Evolutionary conservation across 2,113 vertebrate genomes (phyloP).

Genomic region (Dissostichus mawsoni): DNA sequence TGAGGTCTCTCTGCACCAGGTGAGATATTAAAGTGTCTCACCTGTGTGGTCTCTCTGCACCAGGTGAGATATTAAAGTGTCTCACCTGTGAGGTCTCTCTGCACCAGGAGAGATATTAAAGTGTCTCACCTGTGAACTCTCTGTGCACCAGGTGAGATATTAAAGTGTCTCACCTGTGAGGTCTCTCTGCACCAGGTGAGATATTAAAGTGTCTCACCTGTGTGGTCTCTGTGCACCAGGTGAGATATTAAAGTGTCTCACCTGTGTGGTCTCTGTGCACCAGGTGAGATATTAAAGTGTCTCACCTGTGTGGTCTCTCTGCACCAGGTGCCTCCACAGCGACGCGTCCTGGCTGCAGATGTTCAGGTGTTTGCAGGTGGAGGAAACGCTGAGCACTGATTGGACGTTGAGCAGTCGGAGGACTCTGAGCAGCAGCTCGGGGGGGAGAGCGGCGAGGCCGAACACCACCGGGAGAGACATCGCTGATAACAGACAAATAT

Average conservation of each 20-base stretch:
- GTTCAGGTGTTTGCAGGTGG: conserved; percentile 86
- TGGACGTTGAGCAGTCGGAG: conserved; percentile 89
- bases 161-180: no score
- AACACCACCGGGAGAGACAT: conserved; percentile 93
- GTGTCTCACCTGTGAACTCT: no score
- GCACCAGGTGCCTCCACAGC: conserved; percentile 93
- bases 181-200: no score
- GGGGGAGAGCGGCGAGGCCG: conserved; percentile 90
- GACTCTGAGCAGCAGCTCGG: conserved; percentile 92
- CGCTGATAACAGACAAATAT: conserved; percentile 73
- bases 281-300: no score
- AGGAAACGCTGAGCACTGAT: conserved; percentile 87
- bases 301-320: conserved; percentile 91
- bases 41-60: no score
- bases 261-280: no score
- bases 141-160: no score
- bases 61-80: no score
- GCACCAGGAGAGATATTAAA: conserved; percentile 82
- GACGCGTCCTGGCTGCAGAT: conserved; percentile 85
- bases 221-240: no score
- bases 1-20: conserved; percentile 90
- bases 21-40: conserved; percentile 58
- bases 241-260: no score
- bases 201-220: no score
- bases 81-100: conserved; percentile 90